phyloP scores from a whole-genome alignment of 2,888 invertebrate species.

The Lissocephala sabroskyi region DNA sequence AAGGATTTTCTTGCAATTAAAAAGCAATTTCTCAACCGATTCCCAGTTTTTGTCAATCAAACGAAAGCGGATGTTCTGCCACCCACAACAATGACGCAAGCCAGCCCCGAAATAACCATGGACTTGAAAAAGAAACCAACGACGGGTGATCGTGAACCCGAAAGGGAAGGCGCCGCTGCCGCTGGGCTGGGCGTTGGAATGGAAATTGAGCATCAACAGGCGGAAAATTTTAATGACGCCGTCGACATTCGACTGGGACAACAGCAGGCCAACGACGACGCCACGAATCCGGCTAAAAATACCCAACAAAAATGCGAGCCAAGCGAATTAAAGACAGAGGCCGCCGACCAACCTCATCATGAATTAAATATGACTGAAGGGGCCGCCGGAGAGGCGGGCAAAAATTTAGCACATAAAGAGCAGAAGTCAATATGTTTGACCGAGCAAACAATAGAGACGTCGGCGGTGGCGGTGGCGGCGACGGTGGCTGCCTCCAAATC shows the following conservation, averaged over 20 bases:
- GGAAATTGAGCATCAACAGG: constrained; percentile 58
- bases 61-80: constrained; percentile 22
- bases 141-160: no score
- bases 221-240: constrained; percentile 65
- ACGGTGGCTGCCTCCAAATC: constrained; percentile 23
- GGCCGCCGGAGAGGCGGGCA: constrained; percentile 17
- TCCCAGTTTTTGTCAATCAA: constrained; percentile 23
- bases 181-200: constrained; percentile 28
- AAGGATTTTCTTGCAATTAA: constrained; percentile 51
- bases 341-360: constrained; percentile 29
- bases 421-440: constrained; percentile 50
- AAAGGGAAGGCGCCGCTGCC: no score
- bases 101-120: constrained; percentile 38
- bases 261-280: constrained; percentile 28
- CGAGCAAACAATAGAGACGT: constrained; percentile 35
- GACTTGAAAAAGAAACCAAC: no score
- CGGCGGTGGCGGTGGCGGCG: constrained; percentile 14
- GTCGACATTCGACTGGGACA: no score
- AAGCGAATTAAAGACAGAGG: constrained; percentile 42
- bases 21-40: constrained; percentile 43
- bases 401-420: constrained; percentile 21
- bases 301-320: constrained; percentile 51
- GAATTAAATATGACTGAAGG: constrained; percentile 58
- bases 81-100: constrained; percentile 47
- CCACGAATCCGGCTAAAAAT: constrained; percentile 59